These are phyloP conservation scores for Lycia hirtaria DNA, from an alignment of 2,888 invertebrate species.

Conservation along the genomic window DNA sequence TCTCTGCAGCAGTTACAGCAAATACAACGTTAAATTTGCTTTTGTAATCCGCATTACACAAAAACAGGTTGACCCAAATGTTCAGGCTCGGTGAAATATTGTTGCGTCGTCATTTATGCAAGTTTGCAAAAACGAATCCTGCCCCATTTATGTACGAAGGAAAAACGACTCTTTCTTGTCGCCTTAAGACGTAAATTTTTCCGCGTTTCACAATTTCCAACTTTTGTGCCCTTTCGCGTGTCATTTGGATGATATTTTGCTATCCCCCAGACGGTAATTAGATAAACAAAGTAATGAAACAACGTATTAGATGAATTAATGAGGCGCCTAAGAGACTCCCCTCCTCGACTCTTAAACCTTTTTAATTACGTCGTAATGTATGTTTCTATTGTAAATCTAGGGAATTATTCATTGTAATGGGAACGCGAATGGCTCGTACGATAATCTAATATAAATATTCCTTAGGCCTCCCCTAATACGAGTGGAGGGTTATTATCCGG, in stretches of 20 bases:
- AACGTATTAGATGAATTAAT: conserved; percentile 40
- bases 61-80: conserved; percentile 85
- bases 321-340: conserved; percentile 22
- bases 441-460: conserved; percentile 71
- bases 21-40: conserved; percentile 82
- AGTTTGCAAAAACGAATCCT: conserved; percentile 81
- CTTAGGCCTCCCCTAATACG: conserved; percentile 65
- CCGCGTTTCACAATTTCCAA: conserved; percentile 52
- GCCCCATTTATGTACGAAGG: conserved; percentile 60
- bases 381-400: conserved; percentile 26
- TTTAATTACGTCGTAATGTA: conserved; percentile 21
- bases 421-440: conserved; percentile 52
- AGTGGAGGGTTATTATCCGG: conserved; percentile 75
- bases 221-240: conserved; percentile 67
- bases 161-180: conserved; percentile 67
- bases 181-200: conserved; percentile 65
- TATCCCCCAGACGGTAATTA: conserved; percentile 67
- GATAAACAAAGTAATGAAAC: conserved; percentile 61
- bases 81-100: conserved; percentile 78
- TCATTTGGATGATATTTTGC: conserved; percentile 69
- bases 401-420: conserved; percentile 40
- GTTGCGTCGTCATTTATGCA: conserved; percentile 80
- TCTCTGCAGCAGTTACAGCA: conserved; percentile 75
- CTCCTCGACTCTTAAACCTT: conserved; percentile 19
- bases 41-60: conserved; percentile 81